Evolutionary conservation across 1,140 invertebrate genomes (phyloP).

Genomic region (Meloidogyne chitwoodi): DNA sequence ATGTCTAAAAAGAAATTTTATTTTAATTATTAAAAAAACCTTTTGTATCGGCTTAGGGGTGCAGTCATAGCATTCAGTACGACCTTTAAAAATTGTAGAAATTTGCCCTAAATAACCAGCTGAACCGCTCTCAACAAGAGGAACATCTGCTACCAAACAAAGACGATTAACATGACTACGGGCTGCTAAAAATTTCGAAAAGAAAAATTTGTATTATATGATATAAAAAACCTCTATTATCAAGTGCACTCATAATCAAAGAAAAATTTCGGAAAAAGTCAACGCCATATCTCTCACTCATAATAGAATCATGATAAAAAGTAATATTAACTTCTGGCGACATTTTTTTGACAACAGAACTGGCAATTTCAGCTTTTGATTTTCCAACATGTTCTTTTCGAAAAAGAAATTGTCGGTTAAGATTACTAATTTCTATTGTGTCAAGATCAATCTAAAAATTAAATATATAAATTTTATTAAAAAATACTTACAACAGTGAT

Average conservation of each 20-base stretch:
- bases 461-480: slow-evolving; percentile 4
- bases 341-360: slow-evolving; percentile 79
- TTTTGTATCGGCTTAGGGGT: slow-evolving; percentile 66
- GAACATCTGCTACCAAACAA: slow-evolving; percentile 88
- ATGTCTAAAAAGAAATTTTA: slow-evolving; percentile 67
- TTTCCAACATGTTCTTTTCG: slow-evolving; percentile 95
- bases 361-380: slow-evolving; percentile 78
- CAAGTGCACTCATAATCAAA: slow-evolving; percentile 91
- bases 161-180: slow-evolving; percentile 97
- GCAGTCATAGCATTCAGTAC: slow-evolving; percentile 94
- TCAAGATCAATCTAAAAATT: slow-evolving; percentile 87
- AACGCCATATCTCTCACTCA: slow-evolving; percentile 79
- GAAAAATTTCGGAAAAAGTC: slow-evolving; percentile 86
- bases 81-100: slow-evolving; percentile 63
- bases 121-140: slow-evolving; percentile 91
- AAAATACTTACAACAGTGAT: slow-evolving; percentile 77
- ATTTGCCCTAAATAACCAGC: slow-evolving; percentile 91
- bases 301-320: slow-evolving; percentile 87
- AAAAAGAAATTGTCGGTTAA: slow-evolving; percentile 97
- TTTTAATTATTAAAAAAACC: neutral
- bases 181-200: slow-evolving; percentile 67
- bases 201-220: neutral
- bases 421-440: slow-evolving; percentile 97
- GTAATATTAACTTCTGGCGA: slow-evolving; percentile 77
- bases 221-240: slow-evolving; percentile 71